These are phyloP conservation scores for Sicus ferrugineus DNA, from an alignment of 2,888 invertebrate genomes.

Conservation along the genomic window DNA sequence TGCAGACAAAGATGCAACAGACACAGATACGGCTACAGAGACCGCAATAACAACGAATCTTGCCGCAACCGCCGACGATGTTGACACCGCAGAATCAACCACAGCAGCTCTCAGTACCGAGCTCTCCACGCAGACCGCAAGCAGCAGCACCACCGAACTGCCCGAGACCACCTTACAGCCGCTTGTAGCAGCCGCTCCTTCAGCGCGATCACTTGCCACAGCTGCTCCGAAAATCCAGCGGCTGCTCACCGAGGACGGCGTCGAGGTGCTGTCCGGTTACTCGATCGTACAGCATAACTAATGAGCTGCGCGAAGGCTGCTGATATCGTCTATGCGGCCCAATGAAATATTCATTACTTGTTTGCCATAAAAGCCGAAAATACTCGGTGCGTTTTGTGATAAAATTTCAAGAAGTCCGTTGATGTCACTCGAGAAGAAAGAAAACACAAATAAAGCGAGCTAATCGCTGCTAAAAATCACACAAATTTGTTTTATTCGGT, in stretches of 20 bases:
- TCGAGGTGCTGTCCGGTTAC: constrained; percentile 57
- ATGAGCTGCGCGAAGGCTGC: background rate
- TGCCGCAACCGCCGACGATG: constrained; percentile 26
- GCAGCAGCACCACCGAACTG: background rate
- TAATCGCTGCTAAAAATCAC: no score
- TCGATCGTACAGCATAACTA: constrained; percentile 51
- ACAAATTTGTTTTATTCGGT: no score
- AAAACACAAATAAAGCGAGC: no score
- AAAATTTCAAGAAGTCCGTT: no score
- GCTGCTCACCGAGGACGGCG: constrained; percentile 54
- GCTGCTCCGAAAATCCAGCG: constrained; percentile 51
- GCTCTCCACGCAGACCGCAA: background rate
- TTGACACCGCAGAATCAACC: constrained; percentile 24
- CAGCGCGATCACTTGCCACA: background rate
- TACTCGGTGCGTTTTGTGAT: no score
- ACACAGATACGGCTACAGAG: constrained; percentile 7
- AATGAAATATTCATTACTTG: background rate
- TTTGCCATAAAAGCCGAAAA: background rate
- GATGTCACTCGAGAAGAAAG: no score
- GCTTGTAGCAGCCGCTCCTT: no score
- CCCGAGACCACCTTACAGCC: background rate
- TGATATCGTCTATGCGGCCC: background rate
- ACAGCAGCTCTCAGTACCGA: constrained; percentile 3
- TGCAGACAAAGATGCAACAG: constrained; percentile 1
- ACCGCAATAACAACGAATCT: constrained; percentile 15